These are phyloP conservation scores for Sepioteuthis lessoniana DNA, from an alignment of 2,888 invertebrate species.

Conservation along the genomic window DNA sequence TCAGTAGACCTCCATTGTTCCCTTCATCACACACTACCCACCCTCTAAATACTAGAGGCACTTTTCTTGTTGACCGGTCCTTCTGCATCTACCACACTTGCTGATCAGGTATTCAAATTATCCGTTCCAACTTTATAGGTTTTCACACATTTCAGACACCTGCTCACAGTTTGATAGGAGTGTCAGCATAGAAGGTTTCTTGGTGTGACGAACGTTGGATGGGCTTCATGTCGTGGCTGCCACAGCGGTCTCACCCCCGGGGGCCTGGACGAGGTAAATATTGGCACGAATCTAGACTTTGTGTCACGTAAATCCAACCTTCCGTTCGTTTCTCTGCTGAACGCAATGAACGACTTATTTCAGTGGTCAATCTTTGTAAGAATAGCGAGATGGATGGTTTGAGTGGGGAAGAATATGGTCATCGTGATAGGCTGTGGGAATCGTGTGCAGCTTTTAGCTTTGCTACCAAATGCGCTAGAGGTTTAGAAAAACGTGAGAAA, in stretches of 20 bases:
- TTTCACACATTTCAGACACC: constrained; percentile 13
- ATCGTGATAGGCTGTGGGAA: not conserved
- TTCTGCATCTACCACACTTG: not conserved
- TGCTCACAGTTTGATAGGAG: not conserved
- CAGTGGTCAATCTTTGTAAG: not conserved
- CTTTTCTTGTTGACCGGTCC: not conserved
- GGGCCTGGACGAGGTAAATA: constrained; percentile 33
- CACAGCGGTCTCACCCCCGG: not conserved
- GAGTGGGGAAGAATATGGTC: not conserved
- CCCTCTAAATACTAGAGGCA: not conserved
- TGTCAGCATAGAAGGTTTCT: not conserved
- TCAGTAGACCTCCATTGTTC: not conserved
- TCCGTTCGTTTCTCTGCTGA: not conserved
- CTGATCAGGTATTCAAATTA: constrained; percentile 1
- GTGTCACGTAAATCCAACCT: constrained; percentile 13
- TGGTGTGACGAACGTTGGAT: constrained; percentile 33
- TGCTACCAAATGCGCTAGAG: not conserved
- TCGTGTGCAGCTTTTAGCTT: not conserved
- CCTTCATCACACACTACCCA: rapidly evolving
- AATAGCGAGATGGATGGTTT: not conserved
- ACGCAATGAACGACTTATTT: constrained; percentile 3
- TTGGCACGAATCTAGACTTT: not conserved
- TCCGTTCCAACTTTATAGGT: not conserved
- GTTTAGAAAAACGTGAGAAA: not conserved
- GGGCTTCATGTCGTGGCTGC: constrained; percentile 10